Conservation (phyloP, 92 coral and sea anemone genomes). For the Porites evermanni region DNA sequence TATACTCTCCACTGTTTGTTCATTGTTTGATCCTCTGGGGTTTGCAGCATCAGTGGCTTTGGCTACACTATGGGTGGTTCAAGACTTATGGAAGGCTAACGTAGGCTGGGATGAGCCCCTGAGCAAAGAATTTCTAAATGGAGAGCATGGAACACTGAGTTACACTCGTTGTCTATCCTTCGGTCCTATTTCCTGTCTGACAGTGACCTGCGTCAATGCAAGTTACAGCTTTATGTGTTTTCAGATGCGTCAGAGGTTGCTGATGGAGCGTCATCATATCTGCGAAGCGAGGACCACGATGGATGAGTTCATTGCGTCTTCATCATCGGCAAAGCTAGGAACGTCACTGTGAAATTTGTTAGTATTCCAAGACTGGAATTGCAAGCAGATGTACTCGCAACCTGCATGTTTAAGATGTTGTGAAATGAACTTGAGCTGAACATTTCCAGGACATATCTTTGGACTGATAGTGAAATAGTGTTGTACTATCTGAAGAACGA, state of each 20-base stretch:
- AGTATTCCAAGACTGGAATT: slow-evolving; percentile 66
- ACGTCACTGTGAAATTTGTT: slow-evolving; percentile 48
- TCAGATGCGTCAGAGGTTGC: slow-evolving; percentile 68
- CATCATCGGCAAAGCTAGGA: slow-evolving; percentile 62
- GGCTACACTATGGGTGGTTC: slow-evolving; percentile 19
- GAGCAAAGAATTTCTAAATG: slow-evolving; percentile 35
- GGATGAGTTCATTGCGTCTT: slow-evolving; percentile 58
- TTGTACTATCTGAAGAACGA: too few species aligned
- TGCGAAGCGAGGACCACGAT: slow-evolving; percentile 49
- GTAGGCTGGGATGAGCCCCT: slow-evolving; percentile 58
- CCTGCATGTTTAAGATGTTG: slow-evolving; percentile 49
- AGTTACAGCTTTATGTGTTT: slow-evolving; percentile 61
- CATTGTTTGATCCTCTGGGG: slow-evolving; percentile 61
- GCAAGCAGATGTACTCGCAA: slow-evolving; percentile 67
- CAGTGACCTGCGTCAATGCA: slow-evolving; percentile 8
- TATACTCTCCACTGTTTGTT: slow-evolving; percentile 48
- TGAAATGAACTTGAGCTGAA: slow-evolving; percentile 51
- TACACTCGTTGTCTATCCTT: slow-evolving; percentile 58
- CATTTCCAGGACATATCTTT: slow-evolving; percentile 37
- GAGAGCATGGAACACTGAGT: slow-evolving; percentile 58
- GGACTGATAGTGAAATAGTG: slow-evolving; percentile 46
- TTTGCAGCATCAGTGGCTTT: slow-evolving; percentile 53
- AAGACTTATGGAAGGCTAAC: slow-evolving; percentile 48
- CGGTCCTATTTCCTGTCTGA: slow-evolving; percentile 58
- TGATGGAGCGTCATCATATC: slow-evolving; percentile 56